A percentile compares a stretch with the other conserved stretches of the same genome.
These are phyloP conservation scores for Thomomys bottae DNA, from an alignment of 2,113 vertebrate species.

Conservation along the genomic window DNA sequence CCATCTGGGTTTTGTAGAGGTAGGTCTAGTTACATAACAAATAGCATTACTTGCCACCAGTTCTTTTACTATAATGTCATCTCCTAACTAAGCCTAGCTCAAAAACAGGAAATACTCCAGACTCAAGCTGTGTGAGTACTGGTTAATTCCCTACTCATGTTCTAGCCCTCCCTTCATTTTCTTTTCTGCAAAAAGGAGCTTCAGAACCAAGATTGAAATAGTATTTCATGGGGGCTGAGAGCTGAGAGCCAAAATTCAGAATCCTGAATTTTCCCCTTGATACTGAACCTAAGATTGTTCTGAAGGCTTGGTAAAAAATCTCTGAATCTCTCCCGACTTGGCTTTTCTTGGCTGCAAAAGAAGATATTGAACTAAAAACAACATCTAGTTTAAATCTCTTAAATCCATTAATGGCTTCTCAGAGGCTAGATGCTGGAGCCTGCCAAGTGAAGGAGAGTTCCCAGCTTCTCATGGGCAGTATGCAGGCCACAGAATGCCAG, in stretches of 20 bases:
- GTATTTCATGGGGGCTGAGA: too few relatives aligned
- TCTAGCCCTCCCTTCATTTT: neutral
- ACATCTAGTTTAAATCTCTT: neutral
- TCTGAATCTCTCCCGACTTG: neutral
- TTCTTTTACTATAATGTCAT: neutral
- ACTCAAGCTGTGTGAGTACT: neutral
- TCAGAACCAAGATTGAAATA: neutral
- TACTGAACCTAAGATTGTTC: neutral
- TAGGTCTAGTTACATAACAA: neutral
- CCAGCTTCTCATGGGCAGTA: too few relatives aligned
- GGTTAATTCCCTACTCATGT: neutral
- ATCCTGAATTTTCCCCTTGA: neutral
- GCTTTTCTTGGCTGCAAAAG: conserved; percentile 19
- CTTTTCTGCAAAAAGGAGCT: neutral
- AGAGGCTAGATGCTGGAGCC: neutral
- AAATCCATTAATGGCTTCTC: neutral
- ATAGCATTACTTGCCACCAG: neutral
- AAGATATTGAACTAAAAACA: neutral
- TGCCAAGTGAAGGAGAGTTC: neutral
- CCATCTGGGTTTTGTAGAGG: neutral
- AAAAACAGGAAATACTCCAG: neutral
- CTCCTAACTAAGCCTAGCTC: neutral
- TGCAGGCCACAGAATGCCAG: neutral
- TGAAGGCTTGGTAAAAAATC: neutral
- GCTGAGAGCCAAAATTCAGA: neutral